Percentiles rank a stretch among this genome's conserved stretches.
phyloP scores from a whole-genome alignment of 2,888 invertebrate genomes.

The Hydroisotoma schaefferi region DNA sequence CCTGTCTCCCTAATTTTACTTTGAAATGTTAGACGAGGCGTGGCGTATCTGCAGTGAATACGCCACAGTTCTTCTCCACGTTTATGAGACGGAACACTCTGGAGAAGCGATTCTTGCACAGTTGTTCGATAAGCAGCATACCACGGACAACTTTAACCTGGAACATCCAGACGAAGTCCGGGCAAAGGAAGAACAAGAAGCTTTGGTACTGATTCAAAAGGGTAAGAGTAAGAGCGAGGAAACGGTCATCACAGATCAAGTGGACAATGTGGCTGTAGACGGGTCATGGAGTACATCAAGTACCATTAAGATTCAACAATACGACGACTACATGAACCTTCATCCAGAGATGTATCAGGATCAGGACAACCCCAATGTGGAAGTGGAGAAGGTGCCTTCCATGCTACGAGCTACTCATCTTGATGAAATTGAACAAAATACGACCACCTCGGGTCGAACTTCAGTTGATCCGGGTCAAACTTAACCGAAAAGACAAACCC shows the following conservation, averaged over 20 bases:
- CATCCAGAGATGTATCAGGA: slow-evolving; percentile 17
- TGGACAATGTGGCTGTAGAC: slow-evolving; percentile 3
- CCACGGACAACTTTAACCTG: slow-evolving; percentile 16
- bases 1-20: not conserved
- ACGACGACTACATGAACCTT: slow-evolving; percentile 22
- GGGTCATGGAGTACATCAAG: not conserved
- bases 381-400: slow-evolving; percentile 3
- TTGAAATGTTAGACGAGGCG: slow-evolving; percentile 13
- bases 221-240: not conserved
- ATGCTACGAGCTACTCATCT: slow-evolving; percentile 11
- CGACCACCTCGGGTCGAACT: too few relatives aligned
- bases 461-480: too few relatives aligned
- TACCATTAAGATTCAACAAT: slow-evolving; percentile 7
- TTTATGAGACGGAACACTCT: slow-evolving; percentile 17
- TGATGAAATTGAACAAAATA: not conserved
- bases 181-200: slow-evolving; percentile 18
- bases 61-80: slow-evolving; percentile 19
- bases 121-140: slow-evolving; percentile 22
- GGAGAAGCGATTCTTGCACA: slow-evolving; percentile 1
- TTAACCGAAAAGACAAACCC: too few relatives aligned
- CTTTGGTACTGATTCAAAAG: not conserved
- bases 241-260: slow-evolving; percentile 4
- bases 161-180: slow-evolving; percentile 7
- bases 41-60: slow-evolving; percentile 26
- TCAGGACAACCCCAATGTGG: not conserved